A percentile compares a stretch with the other conserved stretches of the same genome.
Evolutionary conservation across 2,113 vertebrate species (phyloP).

Genomic region (Peucedramus taeniatus): DNA sequence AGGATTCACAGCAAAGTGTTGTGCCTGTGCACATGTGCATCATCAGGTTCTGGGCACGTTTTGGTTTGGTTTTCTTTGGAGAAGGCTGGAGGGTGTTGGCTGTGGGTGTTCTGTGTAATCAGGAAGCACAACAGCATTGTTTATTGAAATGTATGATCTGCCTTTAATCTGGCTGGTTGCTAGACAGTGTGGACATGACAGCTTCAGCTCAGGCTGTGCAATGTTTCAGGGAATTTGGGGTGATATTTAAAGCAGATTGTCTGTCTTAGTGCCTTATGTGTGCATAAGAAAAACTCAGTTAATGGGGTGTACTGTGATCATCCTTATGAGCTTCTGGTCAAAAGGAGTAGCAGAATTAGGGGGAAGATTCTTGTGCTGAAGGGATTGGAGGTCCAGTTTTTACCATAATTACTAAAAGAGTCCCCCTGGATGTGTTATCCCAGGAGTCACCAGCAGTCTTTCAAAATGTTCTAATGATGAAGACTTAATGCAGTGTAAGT

Average conservation of each 20-base stretch:
- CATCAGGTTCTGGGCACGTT: not conserved
- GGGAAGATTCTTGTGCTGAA: not conserved
- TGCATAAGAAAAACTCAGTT: not conserved
- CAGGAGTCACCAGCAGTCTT: not conserved
- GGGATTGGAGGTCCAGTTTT: not conserved
- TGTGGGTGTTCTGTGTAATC: not conserved
- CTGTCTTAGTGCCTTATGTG: not conserved
- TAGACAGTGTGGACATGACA: not conserved
- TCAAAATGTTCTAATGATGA: not conserved
- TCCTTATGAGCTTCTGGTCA: not conserved
- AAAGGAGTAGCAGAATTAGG: not conserved
- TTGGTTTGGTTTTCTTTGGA: not conserved
- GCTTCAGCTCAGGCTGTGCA: not conserved
- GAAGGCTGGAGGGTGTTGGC: not conserved
- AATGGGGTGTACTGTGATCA: not conserved
- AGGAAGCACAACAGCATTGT: not conserved
- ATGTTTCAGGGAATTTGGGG: not conserved
- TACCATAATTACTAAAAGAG: not conserved
- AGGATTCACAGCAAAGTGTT: not conserved
- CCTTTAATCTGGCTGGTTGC: not conserved
- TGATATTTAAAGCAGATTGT: not conserved
- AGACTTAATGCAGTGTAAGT: not conserved
- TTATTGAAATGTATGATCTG: not conserved
- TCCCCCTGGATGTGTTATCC: not conserved
- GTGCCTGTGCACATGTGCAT: accelerated